phyloP scores from a whole-genome alignment of 2,113 vertebrate genomes.

The Coptodon bakossiorum region DNA sequence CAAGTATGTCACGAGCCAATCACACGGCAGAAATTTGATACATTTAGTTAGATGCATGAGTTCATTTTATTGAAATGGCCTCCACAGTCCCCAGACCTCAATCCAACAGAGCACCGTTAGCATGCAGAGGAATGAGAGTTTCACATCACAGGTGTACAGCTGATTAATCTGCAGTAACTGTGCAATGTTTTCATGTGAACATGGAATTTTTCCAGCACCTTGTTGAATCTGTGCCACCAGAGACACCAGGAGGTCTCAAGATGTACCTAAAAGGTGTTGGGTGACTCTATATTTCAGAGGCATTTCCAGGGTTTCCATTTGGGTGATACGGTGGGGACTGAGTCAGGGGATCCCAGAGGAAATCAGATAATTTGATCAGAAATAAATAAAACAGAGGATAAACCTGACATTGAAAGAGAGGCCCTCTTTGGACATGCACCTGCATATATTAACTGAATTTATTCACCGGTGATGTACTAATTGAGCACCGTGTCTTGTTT shows the following conservation, averaged over 20 bases:
- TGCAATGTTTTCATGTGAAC: not conserved
- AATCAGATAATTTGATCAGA: not conserved
- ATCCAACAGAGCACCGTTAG: not conserved
- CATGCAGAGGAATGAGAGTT: not conserved
- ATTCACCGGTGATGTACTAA: not conserved
- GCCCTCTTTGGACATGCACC: not conserved
- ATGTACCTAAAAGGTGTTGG: not conserved
- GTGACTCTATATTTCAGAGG: not conserved
- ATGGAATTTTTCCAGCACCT: not conserved
- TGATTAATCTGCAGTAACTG: not conserved
- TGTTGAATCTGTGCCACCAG: not conserved
- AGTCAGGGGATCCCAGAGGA: not conserved
- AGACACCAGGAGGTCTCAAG: rapidly evolving
- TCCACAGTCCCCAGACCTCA: not conserved
- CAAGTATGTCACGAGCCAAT: not conserved
- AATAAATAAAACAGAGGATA: not conserved
- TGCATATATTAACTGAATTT: not conserved
- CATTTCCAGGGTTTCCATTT: not conserved
- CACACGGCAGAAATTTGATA: not conserved
- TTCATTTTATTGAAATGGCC: not conserved
- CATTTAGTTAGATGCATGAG: not conserved
- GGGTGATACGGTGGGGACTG: rapidly evolving
- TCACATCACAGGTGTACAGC: not conserved
- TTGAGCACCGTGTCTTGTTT: not conserved
- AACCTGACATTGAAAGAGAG: not conserved